phyloP scores from a whole-genome alignment of 2,797 vertebrate genomes.

The Thamnophis elegans region DNA sequence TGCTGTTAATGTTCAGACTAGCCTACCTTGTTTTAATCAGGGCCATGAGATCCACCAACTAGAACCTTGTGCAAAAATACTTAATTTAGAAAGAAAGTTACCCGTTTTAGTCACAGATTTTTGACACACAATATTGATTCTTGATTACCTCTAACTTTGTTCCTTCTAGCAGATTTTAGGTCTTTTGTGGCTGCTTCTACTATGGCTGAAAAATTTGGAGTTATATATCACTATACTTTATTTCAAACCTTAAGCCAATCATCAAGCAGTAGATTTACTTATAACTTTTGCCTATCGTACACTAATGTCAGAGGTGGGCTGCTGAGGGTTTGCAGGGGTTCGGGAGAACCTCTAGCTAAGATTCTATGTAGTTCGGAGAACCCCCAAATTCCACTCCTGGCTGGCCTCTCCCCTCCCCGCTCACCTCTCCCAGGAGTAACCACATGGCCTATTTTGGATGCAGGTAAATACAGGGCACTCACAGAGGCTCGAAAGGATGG shows the following conservation, averaged over 20 bases:
- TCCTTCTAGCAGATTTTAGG: not conserved
- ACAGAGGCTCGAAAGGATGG: too few species aligned
- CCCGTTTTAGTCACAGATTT: not conserved
- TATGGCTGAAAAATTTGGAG: not conserved
- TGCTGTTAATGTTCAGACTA: not conserved
- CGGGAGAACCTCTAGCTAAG: too few species aligned
- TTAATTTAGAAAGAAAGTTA: not conserved
- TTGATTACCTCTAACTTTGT: not conserved
- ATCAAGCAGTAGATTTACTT: not conserved
- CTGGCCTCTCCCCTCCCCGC: too few species aligned
- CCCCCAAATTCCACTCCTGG: too few species aligned
- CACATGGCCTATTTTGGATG: too few species aligned
- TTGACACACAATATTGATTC: not conserved
- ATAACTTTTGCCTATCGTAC: not conserved
- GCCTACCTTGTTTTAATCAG: not conserved
- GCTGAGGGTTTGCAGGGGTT: too few species aligned
- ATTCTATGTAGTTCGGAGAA: too few species aligned
- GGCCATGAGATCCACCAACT: not conserved
- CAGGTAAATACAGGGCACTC: too few species aligned
- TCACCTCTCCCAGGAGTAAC: too few species aligned
- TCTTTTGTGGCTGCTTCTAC: not conserved
- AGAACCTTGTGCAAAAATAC: not conserved
- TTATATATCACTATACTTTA: not conserved
- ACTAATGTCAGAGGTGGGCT: too few species aligned
- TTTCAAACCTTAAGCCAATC: not conserved